Base-by-base conservation (phyloP, 1,140 invertebrate species). In the Panulirus ornatus region DNA sequence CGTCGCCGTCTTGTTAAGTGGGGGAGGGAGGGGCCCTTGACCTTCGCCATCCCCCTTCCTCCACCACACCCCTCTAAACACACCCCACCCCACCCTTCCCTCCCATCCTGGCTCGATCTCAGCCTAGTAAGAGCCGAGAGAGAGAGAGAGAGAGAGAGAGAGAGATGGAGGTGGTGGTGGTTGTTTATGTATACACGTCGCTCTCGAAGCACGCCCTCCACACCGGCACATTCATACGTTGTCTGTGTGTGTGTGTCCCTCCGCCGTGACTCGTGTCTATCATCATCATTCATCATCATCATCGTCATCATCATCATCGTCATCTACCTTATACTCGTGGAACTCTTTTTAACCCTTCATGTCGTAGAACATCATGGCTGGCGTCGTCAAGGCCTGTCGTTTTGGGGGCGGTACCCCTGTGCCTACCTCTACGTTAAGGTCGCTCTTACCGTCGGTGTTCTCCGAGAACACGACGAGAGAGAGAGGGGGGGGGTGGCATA, bases 31-130 rank as follows among this genome's bases (percentile, higher is more conserved):
- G 27, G 36, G 27, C 27, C 66, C 27, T 34, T 30, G 27, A 70
- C 66, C 27, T 34, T 30, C 66, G 36, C 66, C 27, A n/a, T 30
- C 66, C 27, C 66, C 27, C 66, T 30, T 34, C 27, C 66, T 30
- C 66, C 27, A n/a, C 27, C 66, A 70, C 66, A 70, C 66, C 27
- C 66, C 27, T 34, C 27, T 34, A 70, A n/a, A 70, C 66, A 70
- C 66, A 70, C 66, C 27, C 66, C n/a, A 22, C n/a, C 63, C n/a
- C 63, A 66, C 63, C n/a, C 63, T 27, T 30, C 63, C 51, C 9
- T 22, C 51, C 51, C 9, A 11, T 58, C 51, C 9, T 22, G 22
- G 51, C 9, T 58, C 9, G 58, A 27, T 2, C 27, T 16, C 1
- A 6, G 58, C 19, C 19, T n/a, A n/a, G n/a, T n/a, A n/a, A n/a